phyloP scores from a whole-genome alignment of 2,113 vertebrate genomes.

The Atlantisia rogersi region DNA sequence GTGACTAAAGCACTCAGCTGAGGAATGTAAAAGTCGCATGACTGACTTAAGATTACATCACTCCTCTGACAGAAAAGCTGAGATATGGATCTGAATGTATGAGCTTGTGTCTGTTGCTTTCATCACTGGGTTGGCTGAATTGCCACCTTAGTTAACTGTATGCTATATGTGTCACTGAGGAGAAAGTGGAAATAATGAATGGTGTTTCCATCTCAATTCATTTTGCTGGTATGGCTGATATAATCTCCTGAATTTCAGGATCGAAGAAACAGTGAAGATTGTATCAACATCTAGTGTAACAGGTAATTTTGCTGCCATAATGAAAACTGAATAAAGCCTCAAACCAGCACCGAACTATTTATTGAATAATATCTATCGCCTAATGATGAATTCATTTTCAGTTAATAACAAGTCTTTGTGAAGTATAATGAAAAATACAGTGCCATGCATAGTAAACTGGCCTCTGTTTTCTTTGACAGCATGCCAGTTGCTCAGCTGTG shows the following conservation, averaged over 20 bases:
- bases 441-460: conserved; percentile 61
- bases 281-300: not conserved
- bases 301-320: not conserved
- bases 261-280: not conserved
- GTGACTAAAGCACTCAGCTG: not conserved
- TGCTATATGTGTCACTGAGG: not conserved
- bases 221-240: not conserved
- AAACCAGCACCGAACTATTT: conserved; percentile 16
- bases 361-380: conserved; percentile 60
- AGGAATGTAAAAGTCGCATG: not conserved
- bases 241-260: not conserved
- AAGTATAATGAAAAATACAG: conserved; percentile 71
- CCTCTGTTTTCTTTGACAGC: conserved; percentile 68
- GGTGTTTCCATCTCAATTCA: not conserved
- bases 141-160: not conserved
- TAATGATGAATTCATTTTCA: conserved; percentile 70
- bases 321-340: not conserved
- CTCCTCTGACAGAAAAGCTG: not conserved
- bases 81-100: not conserved
- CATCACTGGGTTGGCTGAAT: not conserved
- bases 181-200: not conserved
- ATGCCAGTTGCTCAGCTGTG: conserved; percentile 70
- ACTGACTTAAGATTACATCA: not conserved
- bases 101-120: not conserved
- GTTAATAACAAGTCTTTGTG: conserved; percentile 69